A percentile compares a stretch with the other conserved stretches of the same genome.
phyloP scores from a whole-genome alignment of 2,888 invertebrate species.

The Cheilosia grossa region DNA sequence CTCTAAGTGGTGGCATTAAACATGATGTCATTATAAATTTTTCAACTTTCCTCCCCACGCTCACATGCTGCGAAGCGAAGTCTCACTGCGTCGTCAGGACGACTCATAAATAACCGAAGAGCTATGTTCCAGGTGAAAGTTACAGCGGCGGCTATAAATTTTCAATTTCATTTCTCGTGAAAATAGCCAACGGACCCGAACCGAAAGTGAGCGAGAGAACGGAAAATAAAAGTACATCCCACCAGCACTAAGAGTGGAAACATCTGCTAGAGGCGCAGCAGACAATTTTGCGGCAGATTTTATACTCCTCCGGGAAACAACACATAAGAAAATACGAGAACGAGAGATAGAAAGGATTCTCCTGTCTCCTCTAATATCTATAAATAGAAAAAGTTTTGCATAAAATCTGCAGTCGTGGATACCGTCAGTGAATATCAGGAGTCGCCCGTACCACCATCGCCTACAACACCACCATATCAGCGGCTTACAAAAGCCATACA shows the following conservation, averaged over 20 bases:
- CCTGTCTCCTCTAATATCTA: constrained; percentile 37
- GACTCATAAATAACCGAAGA: constrained; percentile 65
- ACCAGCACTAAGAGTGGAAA: not conserved
- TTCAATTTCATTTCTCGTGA: constrained; percentile 58
- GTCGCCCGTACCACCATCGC: constrained; percentile 79
- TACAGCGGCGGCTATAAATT: constrained; percentile 59
- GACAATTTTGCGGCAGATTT: constrained; percentile 40
- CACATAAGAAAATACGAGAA: constrained; percentile 10
- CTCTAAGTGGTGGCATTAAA: constrained; percentile 63
- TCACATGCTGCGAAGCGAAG: not conserved
- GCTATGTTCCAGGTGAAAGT: constrained; percentile 68
- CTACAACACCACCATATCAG: constrained; percentile 84
- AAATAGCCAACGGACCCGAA: constrained; percentile 39
- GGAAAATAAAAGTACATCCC: constrained; percentile 8
- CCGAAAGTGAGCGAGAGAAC: constrained; percentile 10
- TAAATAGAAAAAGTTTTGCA: constrained; percentile 71
- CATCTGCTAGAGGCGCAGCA: constrained; percentile 17
- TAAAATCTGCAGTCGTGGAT: constrained; percentile 83
- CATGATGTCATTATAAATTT: constrained; percentile 65
- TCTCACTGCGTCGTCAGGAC: constrained; percentile 34
- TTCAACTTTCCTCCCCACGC: constrained; percentile 13
- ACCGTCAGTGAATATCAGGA: constrained; percentile 81
- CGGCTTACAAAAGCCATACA: constrained; percentile 84
- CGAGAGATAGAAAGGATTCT: constrained; percentile 40
- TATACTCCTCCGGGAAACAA: not conserved